Conservation (phyloP, 2,113 vertebrate genomes). For the Oncorhynchus mykiss region DNA sequence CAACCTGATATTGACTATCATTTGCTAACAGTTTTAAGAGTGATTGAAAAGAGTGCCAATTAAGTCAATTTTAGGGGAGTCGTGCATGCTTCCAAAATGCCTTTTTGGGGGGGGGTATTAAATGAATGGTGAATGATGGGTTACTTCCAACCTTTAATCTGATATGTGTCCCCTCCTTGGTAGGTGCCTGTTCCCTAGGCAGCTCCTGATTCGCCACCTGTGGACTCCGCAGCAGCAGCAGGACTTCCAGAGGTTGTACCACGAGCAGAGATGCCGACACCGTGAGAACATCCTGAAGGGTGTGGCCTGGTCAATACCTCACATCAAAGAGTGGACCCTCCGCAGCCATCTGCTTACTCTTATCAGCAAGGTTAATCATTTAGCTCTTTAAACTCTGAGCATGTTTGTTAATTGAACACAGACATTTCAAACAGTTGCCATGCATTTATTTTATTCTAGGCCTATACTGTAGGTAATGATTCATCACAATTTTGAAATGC, state of each 20-base stretch:
- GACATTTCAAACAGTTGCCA: no score
- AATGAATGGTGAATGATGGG: no score
- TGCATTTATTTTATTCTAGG: no score
- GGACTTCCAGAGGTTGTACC: conserved; percentile 71
- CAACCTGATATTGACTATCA: not conserved
- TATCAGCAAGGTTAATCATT: conserved; percentile 64
- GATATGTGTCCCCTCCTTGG: not conserved
- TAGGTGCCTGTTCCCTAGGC: conserved; percentile 82
- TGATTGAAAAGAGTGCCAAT: not conserved
- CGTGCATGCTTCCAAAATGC: not conserved
- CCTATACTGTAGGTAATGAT: no score
- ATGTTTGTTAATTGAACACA: not conserved
- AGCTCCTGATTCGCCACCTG: conserved; percentile 77
- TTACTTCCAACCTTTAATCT: not conserved
- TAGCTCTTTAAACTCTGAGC: not conserved
- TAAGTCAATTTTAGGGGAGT: not conserved
- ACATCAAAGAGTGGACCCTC: conserved; percentile 52
- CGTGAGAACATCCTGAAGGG: conserved; percentile 56
- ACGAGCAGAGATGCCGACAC: conserved; percentile 46
- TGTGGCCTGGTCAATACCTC: conserved; percentile 31
- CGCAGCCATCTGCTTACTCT: conserved; percentile 63
- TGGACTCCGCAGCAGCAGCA: conserved; percentile 72
- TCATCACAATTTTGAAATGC: no score
- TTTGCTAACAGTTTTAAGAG: not conserved
- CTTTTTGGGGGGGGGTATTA: not conserved